A percentile compares a stretch with the other conserved stretches of the same genome.
phyloP scores from a whole-genome alignment of 1,140 invertebrate genomes.

The Micrasema longulum region DNA sequence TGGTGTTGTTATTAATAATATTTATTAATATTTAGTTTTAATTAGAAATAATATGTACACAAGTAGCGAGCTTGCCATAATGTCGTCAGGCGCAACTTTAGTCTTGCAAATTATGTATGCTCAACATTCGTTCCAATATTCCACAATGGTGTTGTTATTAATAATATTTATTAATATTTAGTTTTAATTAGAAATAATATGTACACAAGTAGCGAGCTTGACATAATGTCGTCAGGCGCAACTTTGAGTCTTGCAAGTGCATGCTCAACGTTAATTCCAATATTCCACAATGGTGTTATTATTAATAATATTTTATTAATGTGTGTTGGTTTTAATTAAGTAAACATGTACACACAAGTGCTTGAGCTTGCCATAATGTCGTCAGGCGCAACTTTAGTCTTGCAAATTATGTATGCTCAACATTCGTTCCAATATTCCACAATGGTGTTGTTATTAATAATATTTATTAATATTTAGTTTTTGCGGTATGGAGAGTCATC shows the following conservation, averaged over 20 bases:
- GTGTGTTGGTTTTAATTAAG: neutral
- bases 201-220: neutral
- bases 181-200: neutral
- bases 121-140: neutral
- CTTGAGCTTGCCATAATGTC: neutral
- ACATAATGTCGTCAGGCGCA: neutral
- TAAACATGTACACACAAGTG: neutral
- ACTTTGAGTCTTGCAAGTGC: neutral
- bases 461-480: neutral
- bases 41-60: neutral
- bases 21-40: neutral
- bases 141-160: neutral
- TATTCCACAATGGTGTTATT: neutral
- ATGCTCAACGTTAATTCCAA: neutral
- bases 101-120: neutral
- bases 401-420: neutral
- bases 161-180: neutral
- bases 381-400: neutral
- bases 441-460: neutral
- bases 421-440: neutral
- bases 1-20: neutral
- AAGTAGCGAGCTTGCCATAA: neutral
- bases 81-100: neutral
- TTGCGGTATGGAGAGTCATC: too few relatives aligned
- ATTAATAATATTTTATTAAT: neutral